Percentiles rank a stretch among this genome's conserved stretches.
Evolutionary conservation across 2,888 invertebrate species (phyloP).

Genomic region (Agonopterix subpropinquella): DNA sequence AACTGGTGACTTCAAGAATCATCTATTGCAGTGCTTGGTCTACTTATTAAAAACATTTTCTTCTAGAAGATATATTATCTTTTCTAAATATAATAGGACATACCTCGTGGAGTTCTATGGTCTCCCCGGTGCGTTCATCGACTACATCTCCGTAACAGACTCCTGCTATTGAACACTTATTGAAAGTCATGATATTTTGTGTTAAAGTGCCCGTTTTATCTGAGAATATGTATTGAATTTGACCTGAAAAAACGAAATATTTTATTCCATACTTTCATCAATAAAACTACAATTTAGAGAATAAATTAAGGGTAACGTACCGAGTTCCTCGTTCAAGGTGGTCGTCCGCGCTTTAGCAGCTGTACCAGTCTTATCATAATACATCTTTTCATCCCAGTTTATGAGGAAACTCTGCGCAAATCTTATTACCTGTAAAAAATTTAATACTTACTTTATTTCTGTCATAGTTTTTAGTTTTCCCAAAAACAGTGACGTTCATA

Average conservation of each 20-base stretch:
- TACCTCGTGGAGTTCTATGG: constrained; percentile 90
- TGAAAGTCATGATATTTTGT: constrained; percentile 99
- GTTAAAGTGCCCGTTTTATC: constrained; percentile 99
- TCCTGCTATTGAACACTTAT: constrained; percentile 97
- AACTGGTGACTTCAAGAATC: constrained; percentile 13
- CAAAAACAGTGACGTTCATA: no score
- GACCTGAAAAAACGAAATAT: constrained; percentile 72
- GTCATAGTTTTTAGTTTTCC: no score
- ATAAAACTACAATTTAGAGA: not conserved
- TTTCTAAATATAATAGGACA: not conserved
- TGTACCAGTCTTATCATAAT: constrained; percentile 91
- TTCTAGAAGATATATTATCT: not conserved
- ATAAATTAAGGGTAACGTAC: constrained; percentile 32
- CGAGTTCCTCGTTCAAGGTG: constrained; percentile 98
- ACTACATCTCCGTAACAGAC: constrained; percentile 93
- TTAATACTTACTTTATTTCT: not conserved
- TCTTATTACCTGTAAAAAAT: constrained; percentile 87
- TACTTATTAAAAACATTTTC: not conserved
- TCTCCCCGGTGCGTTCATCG: constrained; percentile 90
- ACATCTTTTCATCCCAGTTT: constrained; percentile 99
- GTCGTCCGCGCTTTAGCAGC: constrained; percentile 97
- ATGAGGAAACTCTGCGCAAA: constrained; percentile 98
- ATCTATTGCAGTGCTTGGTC: constrained; percentile 25
- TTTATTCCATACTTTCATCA: not conserved
- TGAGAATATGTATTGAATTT: constrained; percentile 99